These are phyloP conservation scores for Procambarus virginalis DNA, from an alignment of 1,140 invertebrate species.

Conservation along the genomic window DNA sequence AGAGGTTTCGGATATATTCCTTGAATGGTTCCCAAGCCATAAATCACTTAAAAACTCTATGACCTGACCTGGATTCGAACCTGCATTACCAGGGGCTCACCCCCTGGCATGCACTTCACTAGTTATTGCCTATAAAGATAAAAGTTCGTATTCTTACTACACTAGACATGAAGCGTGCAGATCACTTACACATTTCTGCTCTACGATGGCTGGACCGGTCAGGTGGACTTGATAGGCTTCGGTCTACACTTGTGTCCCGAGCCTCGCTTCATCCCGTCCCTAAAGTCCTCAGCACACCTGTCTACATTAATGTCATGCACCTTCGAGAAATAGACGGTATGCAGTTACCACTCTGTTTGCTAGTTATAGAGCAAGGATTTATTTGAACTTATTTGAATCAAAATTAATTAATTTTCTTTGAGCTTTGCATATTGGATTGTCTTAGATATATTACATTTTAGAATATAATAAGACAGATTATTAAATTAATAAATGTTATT, in stretches of 20 bases:
- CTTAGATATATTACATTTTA: not conserved
- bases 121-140: too few relatives aligned
- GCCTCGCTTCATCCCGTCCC: constrained; percentile 6
- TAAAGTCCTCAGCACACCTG: constrained; percentile 27
- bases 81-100: too few relatives aligned
- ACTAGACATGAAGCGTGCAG: not conserved
- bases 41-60: too few relatives aligned
- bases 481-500: not conserved
- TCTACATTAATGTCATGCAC: constrained; percentile 4
- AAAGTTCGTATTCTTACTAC: not conserved
- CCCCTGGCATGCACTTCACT: too few relatives aligned
- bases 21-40: too few relatives aligned
- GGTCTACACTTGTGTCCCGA: constrained; percentile 18
- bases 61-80: too few relatives aligned
- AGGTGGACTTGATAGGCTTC: constrained; percentile 13
- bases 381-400: too few relatives aligned
- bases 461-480: not conserved
- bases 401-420: too few relatives aligned
- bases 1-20: too few relatives aligned
- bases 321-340: constrained; percentile 19
- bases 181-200: not conserved
- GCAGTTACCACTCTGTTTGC: not conserved
- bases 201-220: constrained; percentile 6
- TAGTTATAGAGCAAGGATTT: too few relatives aligned
- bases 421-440: too few relatives aligned